These are phyloP conservation scores for Callipepla squamata DNA, from an alignment of 2,113 vertebrate genomes.

Conservation along the genomic window DNA sequence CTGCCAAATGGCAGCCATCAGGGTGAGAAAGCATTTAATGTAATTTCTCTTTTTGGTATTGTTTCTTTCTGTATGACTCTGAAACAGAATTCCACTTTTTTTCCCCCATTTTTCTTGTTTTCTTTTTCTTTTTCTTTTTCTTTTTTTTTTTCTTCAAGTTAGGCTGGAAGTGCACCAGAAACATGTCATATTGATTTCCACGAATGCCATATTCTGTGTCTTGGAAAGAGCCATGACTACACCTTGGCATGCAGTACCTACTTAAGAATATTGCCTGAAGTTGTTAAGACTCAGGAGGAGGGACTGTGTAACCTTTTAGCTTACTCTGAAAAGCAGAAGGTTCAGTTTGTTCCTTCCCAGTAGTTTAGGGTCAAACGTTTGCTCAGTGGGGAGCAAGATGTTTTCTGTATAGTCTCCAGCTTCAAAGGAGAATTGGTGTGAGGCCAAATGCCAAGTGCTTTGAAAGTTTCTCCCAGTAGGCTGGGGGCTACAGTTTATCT, in stretches of 20 bases:
- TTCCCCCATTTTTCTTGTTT: not conserved
- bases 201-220: not conserved
- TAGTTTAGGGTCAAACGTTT: constrained; percentile 59
- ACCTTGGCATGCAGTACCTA: not conserved
- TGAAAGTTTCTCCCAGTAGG: not conserved
- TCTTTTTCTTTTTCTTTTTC: too few relatives aligned
- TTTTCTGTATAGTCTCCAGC: constrained; percentile 32
- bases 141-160: not conserved
- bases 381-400: constrained; percentile 15
- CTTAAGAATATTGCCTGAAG: constrained; percentile 52
- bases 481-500: not conserved
- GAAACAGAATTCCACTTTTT: not conserved
- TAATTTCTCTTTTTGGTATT: not conserved
- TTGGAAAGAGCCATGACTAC: constrained; percentile 15
- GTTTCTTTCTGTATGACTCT: not conserved
- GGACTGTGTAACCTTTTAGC: constrained; percentile 37
- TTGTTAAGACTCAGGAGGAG: constrained; percentile 36
- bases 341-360: constrained; percentile 50
- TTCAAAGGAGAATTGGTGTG: constrained; percentile 53
- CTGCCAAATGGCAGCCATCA: not conserved
- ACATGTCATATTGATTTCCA: not conserved
- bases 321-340: constrained; percentile 62
- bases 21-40: not conserved
- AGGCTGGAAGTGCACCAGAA: not conserved
- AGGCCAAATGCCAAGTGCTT: constrained; percentile 52